Base-by-base conservation (phyloP, 2,113 vertebrate species). In the Burhinus bistriatus region DNA sequence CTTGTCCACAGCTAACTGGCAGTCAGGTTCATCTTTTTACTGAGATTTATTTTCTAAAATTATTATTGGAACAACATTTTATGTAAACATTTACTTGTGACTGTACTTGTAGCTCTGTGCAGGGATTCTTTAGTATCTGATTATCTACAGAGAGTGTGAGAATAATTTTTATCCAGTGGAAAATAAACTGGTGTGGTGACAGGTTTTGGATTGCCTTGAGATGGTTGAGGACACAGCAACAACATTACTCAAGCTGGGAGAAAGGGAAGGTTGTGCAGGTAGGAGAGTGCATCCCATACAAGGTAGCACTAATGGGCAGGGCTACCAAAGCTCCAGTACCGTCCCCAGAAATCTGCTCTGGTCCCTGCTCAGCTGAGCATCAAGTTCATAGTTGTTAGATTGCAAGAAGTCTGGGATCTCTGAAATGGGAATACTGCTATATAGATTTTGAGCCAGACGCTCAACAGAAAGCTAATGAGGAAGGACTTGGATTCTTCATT, bases 251-350 rank as follows among this genome's bases (percentile, higher is more conserved):
- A 20, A 61, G 32, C 0, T 57, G 71, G n/a, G 51, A 71, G 30
- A 76, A 40, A 21, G 22, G 13, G 32, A 59, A 84, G 25, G 57
- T 34, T 65, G 12, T 44, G 78, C 23, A 45, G 47, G 45, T 3
- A 13, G n/a, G 45, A 59, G 14, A 5, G 23, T 13, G 30, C 15
- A 4, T 15, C 51, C 44, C 5, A 2, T 11, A 11, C 6, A 54
- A 83, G 11, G 44, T 16, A 54, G 52, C 0, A 0, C 40, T 40
- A 23, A 51, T 0, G 1, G 45, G 52, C 68, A 81, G 49, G 49
- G 49, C 49, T 51, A 25, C 49, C 22, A 25, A 23, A 51, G 51
- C 61, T 58, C 49, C 21, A 34, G 44, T 9, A 23, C 42, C 23
- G 12, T 40, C 32, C 51, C n/a, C n/a, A n/a, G 51, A 36, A 51